Conservation (phyloP, 2,888 invertebrate genomes). For the Sicus ferrugineus region DNA sequence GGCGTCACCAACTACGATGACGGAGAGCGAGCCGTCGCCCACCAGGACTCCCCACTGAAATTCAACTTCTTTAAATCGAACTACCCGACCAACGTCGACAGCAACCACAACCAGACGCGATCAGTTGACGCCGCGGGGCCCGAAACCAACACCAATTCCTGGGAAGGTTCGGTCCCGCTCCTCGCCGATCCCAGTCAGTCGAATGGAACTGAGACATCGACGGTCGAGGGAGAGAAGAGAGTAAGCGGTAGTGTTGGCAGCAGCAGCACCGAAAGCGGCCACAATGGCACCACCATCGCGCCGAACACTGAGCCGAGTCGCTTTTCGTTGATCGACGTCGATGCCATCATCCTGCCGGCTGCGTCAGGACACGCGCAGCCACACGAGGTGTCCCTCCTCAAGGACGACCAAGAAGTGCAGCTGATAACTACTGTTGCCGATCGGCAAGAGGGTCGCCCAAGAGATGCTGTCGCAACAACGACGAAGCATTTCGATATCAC, state of each 20-base stretch:
- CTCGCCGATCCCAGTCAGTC: constrained; percentile 19
- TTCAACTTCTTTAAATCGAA: constrained; percentile 61
- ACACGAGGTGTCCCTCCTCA: constrained; percentile 29
- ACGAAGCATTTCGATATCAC: constrained; percentile 39
- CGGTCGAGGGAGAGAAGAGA: neutral
- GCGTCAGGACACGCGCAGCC: constrained; percentile 26
- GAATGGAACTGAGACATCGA: constrained; percentile 6
- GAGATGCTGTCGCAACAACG: constrained; percentile 2
- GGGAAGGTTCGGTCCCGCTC: neutral
- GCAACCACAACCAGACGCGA: constrained; percentile 4
- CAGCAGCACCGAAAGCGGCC: constrained; percentile 31
- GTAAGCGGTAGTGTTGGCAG: constrained; percentile 25
- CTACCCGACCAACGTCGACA: constrained; percentile 49
- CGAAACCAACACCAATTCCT: constrained; percentile 1
- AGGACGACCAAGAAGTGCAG: constrained; percentile 46
- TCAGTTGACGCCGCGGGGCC: neutral
- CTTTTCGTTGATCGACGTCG: constrained; percentile 48
- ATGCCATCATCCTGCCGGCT: constrained; percentile 58
- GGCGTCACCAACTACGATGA: neutral
- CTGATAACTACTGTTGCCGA: constrained; percentile 48
- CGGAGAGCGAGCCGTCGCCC: constrained; percentile 44
- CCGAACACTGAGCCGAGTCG: constrained; percentile 36
- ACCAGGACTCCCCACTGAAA: constrained; percentile 59
- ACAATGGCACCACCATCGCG: constrained; percentile 37
- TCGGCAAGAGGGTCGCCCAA: neutral